Conservation (phyloP, 2,888 invertebrate genomes). For the Tachystola acroxantha region DNA sequence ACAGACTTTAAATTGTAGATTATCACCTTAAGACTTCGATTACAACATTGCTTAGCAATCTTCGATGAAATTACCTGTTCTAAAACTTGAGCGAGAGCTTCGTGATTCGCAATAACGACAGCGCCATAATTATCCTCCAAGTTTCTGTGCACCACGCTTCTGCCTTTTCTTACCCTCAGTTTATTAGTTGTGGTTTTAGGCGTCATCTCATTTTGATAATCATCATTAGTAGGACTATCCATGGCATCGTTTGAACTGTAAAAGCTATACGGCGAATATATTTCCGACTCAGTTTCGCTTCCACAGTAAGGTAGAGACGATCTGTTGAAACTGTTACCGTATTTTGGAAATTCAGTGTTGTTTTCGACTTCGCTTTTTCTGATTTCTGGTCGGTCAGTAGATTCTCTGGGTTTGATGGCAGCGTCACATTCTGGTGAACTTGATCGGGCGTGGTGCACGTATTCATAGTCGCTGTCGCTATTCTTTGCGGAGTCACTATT, state of each 20-base stretch:
- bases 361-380: conserved; percentile 46
- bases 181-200: conserved; percentile 78
- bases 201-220: conserved; percentile 62
- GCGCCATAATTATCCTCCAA: conserved; percentile 94
- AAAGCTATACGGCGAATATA: conserved; percentile 89
- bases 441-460: conserved; percentile 80
- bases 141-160: conserved; percentile 90
- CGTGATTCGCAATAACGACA: conserved; percentile 92
- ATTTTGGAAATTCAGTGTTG: conserved; percentile 78
- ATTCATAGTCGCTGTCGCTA: conserved; percentile 81
- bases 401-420: conserved; percentile 62
- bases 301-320: conserved; percentile 89
- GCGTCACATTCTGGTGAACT: conserved; percentile 84
- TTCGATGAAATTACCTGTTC: conserved; percentile 84
- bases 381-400: conserved; percentile 39
- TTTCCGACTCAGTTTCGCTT: conserved; percentile 90
- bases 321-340: conserved; percentile 75
- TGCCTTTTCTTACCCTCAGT: conserved; percentile 86
- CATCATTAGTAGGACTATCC: conserved; percentile 60
- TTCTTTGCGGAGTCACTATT: conserved; percentile 67
- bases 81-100: conserved; percentile 91
- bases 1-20: too few relatives aligned
- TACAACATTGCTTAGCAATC: too few relatives aligned
- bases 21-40: too few relatives aligned
- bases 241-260: conserved; percentile 81